Conservation (phyloP, 2,797 vertebrate species). For the Hapalemur alaotrensis region DNA sequence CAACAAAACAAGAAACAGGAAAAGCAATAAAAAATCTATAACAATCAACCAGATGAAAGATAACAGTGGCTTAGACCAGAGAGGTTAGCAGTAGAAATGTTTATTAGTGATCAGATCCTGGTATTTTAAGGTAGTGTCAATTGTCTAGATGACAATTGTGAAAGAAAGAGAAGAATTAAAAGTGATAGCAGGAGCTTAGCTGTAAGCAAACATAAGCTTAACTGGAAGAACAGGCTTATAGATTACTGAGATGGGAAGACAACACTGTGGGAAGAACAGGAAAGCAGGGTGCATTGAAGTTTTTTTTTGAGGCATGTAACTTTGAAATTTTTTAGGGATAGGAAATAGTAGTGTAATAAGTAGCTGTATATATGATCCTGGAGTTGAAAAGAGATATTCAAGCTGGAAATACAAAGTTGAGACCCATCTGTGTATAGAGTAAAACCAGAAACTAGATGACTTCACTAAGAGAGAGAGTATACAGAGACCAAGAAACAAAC, state of each 20-base stretch:
- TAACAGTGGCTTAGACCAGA: no score
- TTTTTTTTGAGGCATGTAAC: not conserved
- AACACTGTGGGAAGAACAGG: not conserved
- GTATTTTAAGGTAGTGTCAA: no score
- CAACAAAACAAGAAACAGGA: no score
- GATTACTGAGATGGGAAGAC: not conserved
- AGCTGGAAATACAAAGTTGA: not conserved
- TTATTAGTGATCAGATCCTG: no score
- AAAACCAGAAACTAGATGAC: not conserved
- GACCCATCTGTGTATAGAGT: not conserved
- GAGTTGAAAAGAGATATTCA: not conserved
- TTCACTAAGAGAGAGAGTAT: not conserved
- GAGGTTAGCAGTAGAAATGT: no score
- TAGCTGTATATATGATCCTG: not conserved
- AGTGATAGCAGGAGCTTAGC: not conserved
- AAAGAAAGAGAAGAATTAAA: not conserved
- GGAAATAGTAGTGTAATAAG: not conserved
- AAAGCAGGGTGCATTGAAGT: not conserved
- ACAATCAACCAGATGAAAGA: no score
- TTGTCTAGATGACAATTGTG: no score
- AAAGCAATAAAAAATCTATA: no score
- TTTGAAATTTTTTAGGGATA: not conserved
- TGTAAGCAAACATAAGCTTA: not conserved
- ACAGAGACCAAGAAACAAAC: not conserved
- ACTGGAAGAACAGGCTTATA: not conserved